Evolutionary conservation across 2,797 vertebrate species (phyloP).

Genomic region (Gadopsis bispinosus): DNA sequence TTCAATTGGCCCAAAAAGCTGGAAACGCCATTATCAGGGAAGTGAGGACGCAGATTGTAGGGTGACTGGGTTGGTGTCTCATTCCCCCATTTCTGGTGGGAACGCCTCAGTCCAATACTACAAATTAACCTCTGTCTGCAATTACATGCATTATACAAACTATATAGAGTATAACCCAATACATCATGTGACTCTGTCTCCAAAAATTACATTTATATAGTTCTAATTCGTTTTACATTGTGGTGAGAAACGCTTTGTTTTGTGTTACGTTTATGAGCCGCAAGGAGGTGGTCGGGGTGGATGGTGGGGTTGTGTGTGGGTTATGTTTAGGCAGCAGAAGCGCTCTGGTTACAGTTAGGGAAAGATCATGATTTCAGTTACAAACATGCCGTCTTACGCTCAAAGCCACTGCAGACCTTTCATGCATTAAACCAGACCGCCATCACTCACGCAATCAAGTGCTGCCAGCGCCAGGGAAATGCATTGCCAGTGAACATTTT

Average conservation of each 20-base stretch:
- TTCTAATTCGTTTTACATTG: neutral
- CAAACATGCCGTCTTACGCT: neutral
- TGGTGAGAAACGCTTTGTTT: neutral
- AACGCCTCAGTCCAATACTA: neutral
- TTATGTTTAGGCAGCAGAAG: neutral
- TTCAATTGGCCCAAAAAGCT: neutral
- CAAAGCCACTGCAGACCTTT: neutral
- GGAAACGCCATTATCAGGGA: too few relatives aligned
- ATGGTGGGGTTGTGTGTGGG: too few relatives aligned
- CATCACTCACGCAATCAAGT: neutral
- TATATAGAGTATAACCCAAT: too few relatives aligned
- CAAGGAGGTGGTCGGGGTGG: too few relatives aligned
- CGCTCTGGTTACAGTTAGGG: neutral
- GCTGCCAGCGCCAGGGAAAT: neutral
- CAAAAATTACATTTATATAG: too few relatives aligned
- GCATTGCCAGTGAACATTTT: too few relatives aligned
- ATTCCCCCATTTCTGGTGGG: too few relatives aligned
- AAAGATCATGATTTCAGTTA: neutral
- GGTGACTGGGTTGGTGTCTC: too few relatives aligned
- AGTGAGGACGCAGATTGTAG: neutral
- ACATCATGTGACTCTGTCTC: too few relatives aligned
- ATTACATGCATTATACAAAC: neutral
- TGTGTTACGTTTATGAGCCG: neutral
- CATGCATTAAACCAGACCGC: neutral
- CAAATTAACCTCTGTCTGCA: neutral